Percentiles rank a stretch among this genome's conserved stretches.
phyloP scores from a whole-genome alignment of 1,140 invertebrate species.

The Nasonia longicornis region DNA sequence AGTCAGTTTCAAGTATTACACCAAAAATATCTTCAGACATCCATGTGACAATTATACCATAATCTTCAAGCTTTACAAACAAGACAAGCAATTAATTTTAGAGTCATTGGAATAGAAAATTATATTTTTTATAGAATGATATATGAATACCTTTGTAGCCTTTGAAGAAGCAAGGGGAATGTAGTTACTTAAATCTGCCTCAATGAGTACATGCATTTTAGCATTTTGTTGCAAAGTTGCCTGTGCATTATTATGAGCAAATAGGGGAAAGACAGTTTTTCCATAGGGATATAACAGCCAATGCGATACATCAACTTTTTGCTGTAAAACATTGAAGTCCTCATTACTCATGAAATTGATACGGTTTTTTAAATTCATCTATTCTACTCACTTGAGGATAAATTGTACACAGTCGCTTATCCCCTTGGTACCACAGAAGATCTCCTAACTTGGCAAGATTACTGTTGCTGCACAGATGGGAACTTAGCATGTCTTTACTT shows the following conservation, averaged over 20 bases:
- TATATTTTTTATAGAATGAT: conserved; percentile 27
- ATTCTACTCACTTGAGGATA: conserved; percentile 65
- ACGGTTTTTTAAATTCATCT: background rate
- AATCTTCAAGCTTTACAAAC: conserved; percentile 73
- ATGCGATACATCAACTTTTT: conserved; percentile 67
- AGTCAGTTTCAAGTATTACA: conserved; percentile 75
- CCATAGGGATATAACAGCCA: conserved; percentile 70
- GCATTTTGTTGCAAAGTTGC: conserved; percentile 50
- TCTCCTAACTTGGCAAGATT: conserved; percentile 69
- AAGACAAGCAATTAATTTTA: conserved; percentile 15
- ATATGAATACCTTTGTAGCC: conserved; percentile 58
- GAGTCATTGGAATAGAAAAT: background rate
- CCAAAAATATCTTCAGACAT: conserved; percentile 73
- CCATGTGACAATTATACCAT: conserved; percentile 76
- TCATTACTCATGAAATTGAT: conserved; percentile 31
- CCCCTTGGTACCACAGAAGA: conserved; percentile 69
- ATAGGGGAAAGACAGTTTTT: conserved; percentile 69
- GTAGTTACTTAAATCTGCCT: conserved; percentile 65
- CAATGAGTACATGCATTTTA: conserved; percentile 68
- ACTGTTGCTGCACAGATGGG: conserved; percentile 69
- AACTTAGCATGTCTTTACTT: conserved; percentile 63
- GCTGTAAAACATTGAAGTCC: conserved; percentile 56
- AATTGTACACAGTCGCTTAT: conserved; percentile 69
- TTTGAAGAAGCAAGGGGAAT: conserved; percentile 55
- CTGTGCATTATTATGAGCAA: conserved; percentile 55